Evolutionary conservation across 2,888 invertebrate species (phyloP), one percentile per base, ranked within the genome.

Genomic region (Chouioia cunea): DNA sequence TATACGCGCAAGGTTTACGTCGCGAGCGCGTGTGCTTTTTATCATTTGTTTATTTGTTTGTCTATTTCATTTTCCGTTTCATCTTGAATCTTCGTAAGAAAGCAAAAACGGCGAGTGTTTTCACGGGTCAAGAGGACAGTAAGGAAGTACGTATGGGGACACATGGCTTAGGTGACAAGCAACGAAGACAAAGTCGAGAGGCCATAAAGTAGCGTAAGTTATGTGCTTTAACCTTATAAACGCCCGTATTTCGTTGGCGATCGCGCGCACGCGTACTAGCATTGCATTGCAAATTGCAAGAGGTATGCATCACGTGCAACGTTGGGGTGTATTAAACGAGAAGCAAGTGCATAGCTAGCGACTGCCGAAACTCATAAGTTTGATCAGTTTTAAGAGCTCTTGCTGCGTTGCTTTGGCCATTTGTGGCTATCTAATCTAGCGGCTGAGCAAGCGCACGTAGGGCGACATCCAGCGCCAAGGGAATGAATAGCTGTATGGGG

Each of bases 221-320:
- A 77, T 75, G 74, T 71, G 75, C 66, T 74, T 76, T 72, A 65
- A 67, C 75, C 71, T 76, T 73, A 75, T 68, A 72, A 72, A 70
- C 76, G 76, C 74, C 75, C 74, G 74, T 75, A 65, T 73, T 76
- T 72, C 70, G 75, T 73, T n/a, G n/a, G 70, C 75, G 74, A 73
- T 70, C 70, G 65, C 75, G 58, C 71, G 59, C 65, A 69, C 15
- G n/a, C 22, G 36, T n/a, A 15, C n/a, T n/a, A n/a, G n/a, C n/a
- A n/a, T n/a, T n/a, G n/a, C n/a, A n/a, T n/a, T n/a, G n/a, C n/a
- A n/a, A n/a, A n/a, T n/a, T n/a, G n/a, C 18, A 12, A 18, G 20
- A 18, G 18, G 18, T 52, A 20, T 12, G 12, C n/a, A n/a, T n/a
- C n/a, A n/a, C n/a, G n/a, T n/a, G n/a, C n/a, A n/a, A n/a, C 14